phyloP scores from a whole-genome alignment of 2,888 invertebrate species.

The Sesamia inferens region DNA sequence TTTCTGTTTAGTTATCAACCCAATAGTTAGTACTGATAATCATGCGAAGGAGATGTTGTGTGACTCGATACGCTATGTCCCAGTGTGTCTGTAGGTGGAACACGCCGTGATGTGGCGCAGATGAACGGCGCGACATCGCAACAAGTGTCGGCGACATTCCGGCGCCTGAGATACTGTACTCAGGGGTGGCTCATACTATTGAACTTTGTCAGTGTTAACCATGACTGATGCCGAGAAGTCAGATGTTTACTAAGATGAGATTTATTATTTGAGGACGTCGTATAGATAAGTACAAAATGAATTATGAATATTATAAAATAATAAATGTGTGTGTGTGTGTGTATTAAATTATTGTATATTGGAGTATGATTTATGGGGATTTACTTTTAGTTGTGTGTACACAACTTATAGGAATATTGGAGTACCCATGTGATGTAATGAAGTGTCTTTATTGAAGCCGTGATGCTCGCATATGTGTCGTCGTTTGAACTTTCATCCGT shows the following conservation, averaged over 20 bases:
- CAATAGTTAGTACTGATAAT: neutral
- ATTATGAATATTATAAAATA: no score
- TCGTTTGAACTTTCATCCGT: neutral
- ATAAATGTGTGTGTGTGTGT: no score
- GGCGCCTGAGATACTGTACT: conserved; percentile 71
- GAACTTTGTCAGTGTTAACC: neutral
- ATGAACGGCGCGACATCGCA: conserved; percentile 69
- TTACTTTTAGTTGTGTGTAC: no score
- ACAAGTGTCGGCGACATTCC: conserved; percentile 80
- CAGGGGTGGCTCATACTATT: conserved; percentile 35
- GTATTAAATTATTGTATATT: no score
- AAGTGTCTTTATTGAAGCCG: neutral
- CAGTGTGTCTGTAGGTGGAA: conserved; percentile 47
- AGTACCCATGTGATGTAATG: no score
- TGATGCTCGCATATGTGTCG: neutral
- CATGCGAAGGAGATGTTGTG: neutral
- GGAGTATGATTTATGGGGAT: no score
- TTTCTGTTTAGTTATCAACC: neutral
- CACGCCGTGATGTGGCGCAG: conserved; percentile 26
- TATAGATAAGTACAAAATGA: no score
- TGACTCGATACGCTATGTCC: neutral
- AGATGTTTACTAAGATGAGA: neutral
- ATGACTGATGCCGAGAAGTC: neutral
- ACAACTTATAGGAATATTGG: no score
- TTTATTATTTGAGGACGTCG: no score